A percentile compares a stretch with the other conserved stretches of the same genome.
Evolutionary conservation across 37 sponge, comb jelly and placozoan genomes (phyloP).

Genomic region (Theonella swinhoei): DNA sequence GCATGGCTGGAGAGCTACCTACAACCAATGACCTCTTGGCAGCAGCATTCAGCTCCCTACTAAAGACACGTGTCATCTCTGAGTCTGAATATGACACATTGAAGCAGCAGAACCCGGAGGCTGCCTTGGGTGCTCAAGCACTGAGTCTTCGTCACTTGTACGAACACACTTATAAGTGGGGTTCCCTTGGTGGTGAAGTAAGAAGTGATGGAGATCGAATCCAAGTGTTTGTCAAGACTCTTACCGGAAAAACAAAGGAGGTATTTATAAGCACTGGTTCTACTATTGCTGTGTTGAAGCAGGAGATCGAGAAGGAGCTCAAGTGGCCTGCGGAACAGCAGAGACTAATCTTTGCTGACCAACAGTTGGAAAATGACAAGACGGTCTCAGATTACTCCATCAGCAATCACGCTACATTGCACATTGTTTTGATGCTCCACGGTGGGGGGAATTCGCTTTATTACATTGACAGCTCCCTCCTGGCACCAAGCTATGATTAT

Average conservation of each 20-base stretch:
- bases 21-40: neutral
- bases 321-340: conserved; percentile 3
- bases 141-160: neutral
- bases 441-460: conserved; percentile 29
- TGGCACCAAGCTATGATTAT: conserved; percentile 40
- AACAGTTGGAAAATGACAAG: conserved; percentile 23
- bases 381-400: conserved; percentile 6
- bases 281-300: conserved; percentile 38
- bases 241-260: conserved; percentile 19
- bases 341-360: conserved; percentile 25
- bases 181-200: neutral
- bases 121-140: neutral
- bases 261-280: neutral
- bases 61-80: neutral
- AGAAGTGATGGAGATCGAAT: conserved; percentile 5
- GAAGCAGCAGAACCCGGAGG: neutral
- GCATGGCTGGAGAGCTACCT: neutral
- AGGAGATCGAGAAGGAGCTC: conserved; percentile 11
- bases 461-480: conserved; percentile 8
- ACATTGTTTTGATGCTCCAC: conserved; percentile 18
- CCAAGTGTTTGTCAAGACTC: conserved; percentile 28
- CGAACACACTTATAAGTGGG: conserved; percentile 1
- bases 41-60: neutral
- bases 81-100: neutral
- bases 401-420: neutral